A percentile compares a stretch with the other conserved stretches of the same genome.
phyloP scores from a whole-genome alignment of 2,888 invertebrate species.

The Hirtodrosophila histrioides region DNA sequence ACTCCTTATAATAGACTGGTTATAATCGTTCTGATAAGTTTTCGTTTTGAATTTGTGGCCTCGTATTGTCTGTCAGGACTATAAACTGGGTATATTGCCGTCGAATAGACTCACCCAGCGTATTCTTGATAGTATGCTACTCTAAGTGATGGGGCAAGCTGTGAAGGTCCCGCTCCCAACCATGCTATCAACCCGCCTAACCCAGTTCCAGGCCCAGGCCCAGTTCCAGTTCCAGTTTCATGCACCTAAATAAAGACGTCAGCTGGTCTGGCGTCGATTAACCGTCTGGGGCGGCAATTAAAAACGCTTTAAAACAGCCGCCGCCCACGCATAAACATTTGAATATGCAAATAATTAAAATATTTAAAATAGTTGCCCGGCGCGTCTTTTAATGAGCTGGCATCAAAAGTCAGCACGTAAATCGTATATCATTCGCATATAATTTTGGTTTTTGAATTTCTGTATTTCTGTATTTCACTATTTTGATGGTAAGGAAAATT shows the following conservation, averaged over 20 bases:
- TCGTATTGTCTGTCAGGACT: too few relatives aligned
- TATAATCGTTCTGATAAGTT: too few relatives aligned
- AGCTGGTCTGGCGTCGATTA: constrained; percentile 61
- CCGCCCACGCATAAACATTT: constrained; percentile 51
- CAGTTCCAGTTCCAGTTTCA: neutral
- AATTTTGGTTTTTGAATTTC: constrained; percentile 14
- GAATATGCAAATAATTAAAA: constrained; percentile 73
- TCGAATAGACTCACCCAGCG: too few relatives aligned
- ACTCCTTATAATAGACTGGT: too few relatives aligned
- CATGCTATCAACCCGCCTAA: neutral
- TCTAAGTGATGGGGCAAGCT: constrained; percentile 54
- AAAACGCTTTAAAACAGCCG: constrained; percentile 58
- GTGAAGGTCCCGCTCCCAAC: constrained; percentile 33
- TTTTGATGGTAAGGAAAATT: constrained; percentile 10
- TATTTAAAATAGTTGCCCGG: constrained; percentile 71
- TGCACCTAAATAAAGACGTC: constrained; percentile 46
- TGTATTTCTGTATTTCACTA: constrained; percentile 6
- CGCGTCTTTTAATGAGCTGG: constrained; percentile 63
- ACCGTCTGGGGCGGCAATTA: constrained; percentile 58
- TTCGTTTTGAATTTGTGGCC: too few relatives aligned
- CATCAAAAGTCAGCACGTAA: constrained; percentile 34
- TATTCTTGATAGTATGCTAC: constrained; percentile 12
- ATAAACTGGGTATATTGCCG: too few relatives aligned
- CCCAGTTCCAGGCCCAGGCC: neutral
- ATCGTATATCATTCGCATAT: constrained; percentile 27